A percentile compares a stretch with the other conserved stretches of the same genome.
Conservation (phyloP, 2,113 vertebrate species). For the Mormoops blainvillei region DNA sequence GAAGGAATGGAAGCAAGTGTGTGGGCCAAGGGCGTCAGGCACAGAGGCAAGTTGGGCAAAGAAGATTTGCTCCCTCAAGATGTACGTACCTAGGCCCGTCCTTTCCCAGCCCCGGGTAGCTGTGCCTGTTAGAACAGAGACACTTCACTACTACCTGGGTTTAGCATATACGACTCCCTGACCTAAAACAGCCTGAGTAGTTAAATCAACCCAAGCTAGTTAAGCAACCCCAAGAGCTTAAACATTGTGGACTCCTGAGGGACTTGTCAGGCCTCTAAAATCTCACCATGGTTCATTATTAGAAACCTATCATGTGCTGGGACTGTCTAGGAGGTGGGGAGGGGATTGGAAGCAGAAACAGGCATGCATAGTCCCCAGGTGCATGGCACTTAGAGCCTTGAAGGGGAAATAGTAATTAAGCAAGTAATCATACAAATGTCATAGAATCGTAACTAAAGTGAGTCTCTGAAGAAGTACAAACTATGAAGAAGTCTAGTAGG, state of each 20-base stretch:
- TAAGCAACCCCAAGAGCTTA: background rate
- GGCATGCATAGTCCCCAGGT: background rate
- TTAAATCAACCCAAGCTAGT: background rate
- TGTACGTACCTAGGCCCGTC: rapidly evolving
- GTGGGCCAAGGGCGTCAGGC: background rate
- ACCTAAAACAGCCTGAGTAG: background rate
- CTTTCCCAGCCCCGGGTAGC: background rate
- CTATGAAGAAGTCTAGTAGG: no score
- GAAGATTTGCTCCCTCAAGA: background rate
- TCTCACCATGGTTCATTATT: background rate
- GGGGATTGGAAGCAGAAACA: background rate
- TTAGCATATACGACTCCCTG: background rate
- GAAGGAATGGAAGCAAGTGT: background rate
- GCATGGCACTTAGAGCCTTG: background rate
- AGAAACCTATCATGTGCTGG: background rate
- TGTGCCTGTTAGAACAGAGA: background rate
- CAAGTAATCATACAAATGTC: background rate
- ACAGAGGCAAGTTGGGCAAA: background rate
- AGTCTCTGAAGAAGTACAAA: background rate
- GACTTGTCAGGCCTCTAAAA: background rate
- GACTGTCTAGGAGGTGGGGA: background rate
- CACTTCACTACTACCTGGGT: background rate
- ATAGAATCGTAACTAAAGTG: background rate
- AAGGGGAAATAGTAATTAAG: background rate
- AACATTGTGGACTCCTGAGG: background rate